Percentiles rank a stretch among this genome's conserved stretches.
phyloP scores from a whole-genome alignment of 2,113 vertebrate genomes.

The Callipepla squamata region DNA sequence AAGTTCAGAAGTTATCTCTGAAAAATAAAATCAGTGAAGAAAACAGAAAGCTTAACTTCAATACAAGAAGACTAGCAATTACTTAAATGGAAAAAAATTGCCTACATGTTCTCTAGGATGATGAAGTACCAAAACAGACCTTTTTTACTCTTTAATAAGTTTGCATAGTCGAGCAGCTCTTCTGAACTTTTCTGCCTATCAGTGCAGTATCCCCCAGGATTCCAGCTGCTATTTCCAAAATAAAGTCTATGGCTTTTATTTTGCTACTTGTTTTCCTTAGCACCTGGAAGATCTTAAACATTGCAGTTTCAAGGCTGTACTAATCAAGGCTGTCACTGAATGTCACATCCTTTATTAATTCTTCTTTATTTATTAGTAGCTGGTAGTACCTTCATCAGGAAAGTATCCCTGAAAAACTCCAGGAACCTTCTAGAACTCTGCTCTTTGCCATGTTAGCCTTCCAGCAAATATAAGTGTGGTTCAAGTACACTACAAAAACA shows the following conservation, averaged over 20 bases:
- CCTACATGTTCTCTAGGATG: not conserved
- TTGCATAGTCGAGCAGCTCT: not conserved
- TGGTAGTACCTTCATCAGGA: not conserved
- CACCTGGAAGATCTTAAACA: not conserved
- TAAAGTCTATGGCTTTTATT: not conserved
- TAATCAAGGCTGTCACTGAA: not conserved
- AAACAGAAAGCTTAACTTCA: not conserved
- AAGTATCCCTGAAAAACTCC: not conserved
- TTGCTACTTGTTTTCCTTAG: not conserved
- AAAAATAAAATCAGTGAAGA: not conserved
- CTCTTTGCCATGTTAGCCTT: not conserved
- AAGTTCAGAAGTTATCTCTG: not conserved
- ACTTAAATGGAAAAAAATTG: not conserved
- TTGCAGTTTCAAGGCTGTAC: not conserved
- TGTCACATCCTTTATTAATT: not conserved
- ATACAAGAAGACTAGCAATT: not conserved
- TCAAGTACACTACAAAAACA: not conserved
- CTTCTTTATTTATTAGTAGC: not conserved
- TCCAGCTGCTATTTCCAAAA: not conserved
- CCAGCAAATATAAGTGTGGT: not conserved
- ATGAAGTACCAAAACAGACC: not conserved
- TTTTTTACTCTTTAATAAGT: not conserved
- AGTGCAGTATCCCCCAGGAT: not conserved
- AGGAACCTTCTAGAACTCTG: not conserved
- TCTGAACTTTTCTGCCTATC: not conserved